Conservation (phyloP, 2,113 vertebrate genomes). For the Cariama cristata region DNA sequence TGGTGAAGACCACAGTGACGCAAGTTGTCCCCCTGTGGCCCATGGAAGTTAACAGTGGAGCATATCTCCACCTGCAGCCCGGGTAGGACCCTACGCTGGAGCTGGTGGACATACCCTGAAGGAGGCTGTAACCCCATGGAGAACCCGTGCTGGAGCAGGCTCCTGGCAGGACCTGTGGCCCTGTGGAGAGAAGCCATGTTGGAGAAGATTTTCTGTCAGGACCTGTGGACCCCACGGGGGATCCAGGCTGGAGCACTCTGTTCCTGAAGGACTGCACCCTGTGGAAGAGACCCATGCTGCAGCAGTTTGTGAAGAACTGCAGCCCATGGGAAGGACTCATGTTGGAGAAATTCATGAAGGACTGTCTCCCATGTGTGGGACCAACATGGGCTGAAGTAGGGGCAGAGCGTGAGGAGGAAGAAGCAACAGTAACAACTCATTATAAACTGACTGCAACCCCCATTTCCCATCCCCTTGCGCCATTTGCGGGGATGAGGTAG, state of each 20-base stretch:
- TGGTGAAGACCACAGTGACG: not conserved
- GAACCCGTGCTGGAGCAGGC: accelerated
- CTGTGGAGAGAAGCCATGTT: not conserved
- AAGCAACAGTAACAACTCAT: accelerated
- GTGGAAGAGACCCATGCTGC: accelerated
- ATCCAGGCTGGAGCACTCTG: not conserved
- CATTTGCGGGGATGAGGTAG: accelerated
- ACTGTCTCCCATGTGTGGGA: not conserved
- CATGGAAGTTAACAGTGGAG: accelerated
- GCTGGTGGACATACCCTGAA: not conserved
- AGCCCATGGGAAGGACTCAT: not conserved
- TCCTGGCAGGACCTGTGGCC: not conserved
- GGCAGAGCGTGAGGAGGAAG: not conserved
- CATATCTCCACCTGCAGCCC: not conserved
- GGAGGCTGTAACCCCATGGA: not conserved
- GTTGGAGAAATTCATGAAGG: not conserved
- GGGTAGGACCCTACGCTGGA: accelerated
- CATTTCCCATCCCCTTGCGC: accelerated
- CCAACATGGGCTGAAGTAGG: not conserved
- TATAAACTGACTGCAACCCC: not conserved
- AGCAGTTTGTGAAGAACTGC: not conserved
- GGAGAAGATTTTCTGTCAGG: not conserved
- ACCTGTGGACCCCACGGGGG: not conserved
- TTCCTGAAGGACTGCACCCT: not conserved
- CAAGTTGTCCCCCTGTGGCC: accelerated